Evolutionary conservation across 2,888 invertebrate genomes (phyloP), one percentile per base, ranked within the genome.

Genomic region (Ophioninae sp.): DNA sequence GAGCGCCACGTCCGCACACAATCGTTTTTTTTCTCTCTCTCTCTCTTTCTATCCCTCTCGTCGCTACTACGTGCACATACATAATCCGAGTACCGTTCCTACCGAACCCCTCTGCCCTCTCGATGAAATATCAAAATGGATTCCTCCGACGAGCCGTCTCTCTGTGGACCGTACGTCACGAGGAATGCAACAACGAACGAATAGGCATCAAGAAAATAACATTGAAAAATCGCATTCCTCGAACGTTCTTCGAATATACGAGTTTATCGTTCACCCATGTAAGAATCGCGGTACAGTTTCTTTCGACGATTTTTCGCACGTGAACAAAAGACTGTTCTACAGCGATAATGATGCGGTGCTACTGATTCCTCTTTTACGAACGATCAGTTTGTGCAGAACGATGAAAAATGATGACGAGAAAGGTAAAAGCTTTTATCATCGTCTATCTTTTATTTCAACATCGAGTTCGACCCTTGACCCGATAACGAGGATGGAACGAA

Each of bases 41-140:
- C 59, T 56, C 64, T 30, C 37, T 22, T 59, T n/a, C 64, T 51
- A 23, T 61, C 8, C 17, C 13, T 13, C 8, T 20, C 61, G 1
- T 22, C 37, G 30, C 17, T 30, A 6, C 64, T 30, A 51, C 51
- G 13, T 51, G 51, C 20, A 37, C 22, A 51, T 64, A 64, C 64
- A 44, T n/a, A 44, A 51, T n/a, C n/a, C 63, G 64, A 51, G 51
- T 75, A 65, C 65, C 56, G 51, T 64, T 30, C 41, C 65, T 64
- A 37, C 58, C 23, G 51, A 76, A 58, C 68, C 63, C 64, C 65
- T 71, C n/a, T 75, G 61, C 63, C 64, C 71, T 75, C 23, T 75
- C 86, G 85, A 85, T 84, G 85, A 83, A 79, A 79, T 76, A 85
- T 86, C 86, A 89, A 89, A 88, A 89, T 89, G 89, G 89, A 64